Base-by-base conservation (phyloP, 1,140 invertebrate genomes). In the Eueides isabella region DNA sequence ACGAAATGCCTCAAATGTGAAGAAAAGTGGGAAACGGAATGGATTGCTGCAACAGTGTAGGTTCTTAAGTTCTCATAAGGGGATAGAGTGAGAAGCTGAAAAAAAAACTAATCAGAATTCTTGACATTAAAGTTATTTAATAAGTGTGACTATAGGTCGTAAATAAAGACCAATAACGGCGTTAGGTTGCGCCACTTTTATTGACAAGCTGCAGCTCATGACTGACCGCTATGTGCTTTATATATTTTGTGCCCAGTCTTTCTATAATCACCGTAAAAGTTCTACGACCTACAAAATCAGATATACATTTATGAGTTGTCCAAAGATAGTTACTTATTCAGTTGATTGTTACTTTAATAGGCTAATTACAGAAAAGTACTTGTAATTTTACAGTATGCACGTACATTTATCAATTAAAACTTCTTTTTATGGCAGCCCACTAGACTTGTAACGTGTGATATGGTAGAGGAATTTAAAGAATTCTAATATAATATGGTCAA, bases 351-450 rank as follows among this genome's bases (percentile, higher is more conserved):
- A 9, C 23, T 26, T n/a, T 55, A 55, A 55, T 14, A 55, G 9
- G 23, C 11, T 12, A 55, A 55, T 55, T 55, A 55, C 12, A 26
- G 48, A 55, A 55, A 12, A 55, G 48, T 26, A 29, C 4, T 38
- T 38, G 5, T 71, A 48, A 71, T 64, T 71, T 71, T 35, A 64
- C n/a, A 64, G 28, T 31, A 71, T 64, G 69, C 33, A 29, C 2
- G 61, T 63, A 31, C 69, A 64, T 71, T 30, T 64, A 41, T 71
- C 61, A 65, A 71, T 71, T 71, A 71, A 71, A 71, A 71, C 35
- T 38, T 64, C 69, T 71, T 44, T 64, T 64, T 71, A 71, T 29
- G 69, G 69, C 61, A n/a, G 31, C 28, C 16, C 23, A 29, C 33
- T 61, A 31, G 63, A 63, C 29, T 12, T 1, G 48, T 26, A 11